Evolutionary conservation across 2,797 vertebrate genomes (phyloP).

Genomic region (Argyrosomus regius): DNA sequence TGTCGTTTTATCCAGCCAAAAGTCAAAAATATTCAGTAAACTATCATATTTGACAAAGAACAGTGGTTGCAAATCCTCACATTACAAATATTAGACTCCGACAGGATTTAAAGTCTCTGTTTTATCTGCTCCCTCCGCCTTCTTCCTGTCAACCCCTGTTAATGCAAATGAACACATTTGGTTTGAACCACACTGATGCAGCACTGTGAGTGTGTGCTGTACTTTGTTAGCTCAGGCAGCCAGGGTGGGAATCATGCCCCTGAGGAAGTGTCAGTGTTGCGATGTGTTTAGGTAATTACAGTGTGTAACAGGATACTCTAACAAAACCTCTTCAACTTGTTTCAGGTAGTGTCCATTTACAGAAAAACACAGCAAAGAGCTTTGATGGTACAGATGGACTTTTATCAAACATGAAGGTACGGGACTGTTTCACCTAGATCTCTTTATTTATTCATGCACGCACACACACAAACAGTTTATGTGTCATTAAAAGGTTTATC

Average conservation of each 20-base stretch:
- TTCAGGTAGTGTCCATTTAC: slow-evolving; percentile 71
- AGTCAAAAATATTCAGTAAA: background rate
- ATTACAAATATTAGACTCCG: background rate
- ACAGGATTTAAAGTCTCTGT: background rate
- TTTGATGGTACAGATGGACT: slow-evolving; percentile 48
- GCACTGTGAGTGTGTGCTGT: background rate
- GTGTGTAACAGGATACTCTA: slow-evolving; percentile 31
- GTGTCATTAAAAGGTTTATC: background rate
- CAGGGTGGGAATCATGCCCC: background rate
- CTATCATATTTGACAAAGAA: background rate
- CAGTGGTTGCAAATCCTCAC: background rate
- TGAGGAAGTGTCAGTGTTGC: slow-evolving; percentile 3
- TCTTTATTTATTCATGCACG: background rate
- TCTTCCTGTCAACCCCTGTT: background rate
- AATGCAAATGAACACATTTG: slow-evolving; percentile 23
- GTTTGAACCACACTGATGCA: background rate
- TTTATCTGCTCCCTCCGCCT: background rate
- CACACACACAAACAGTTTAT: slow-evolving; percentile 9
- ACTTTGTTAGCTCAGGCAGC: background rate
- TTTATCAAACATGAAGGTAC: slow-evolving; percentile 51
- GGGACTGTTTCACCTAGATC: background rate
- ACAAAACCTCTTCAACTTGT: slow-evolving; percentile 44
- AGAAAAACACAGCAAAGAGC: slow-evolving; percentile 46
- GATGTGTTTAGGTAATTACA: slow-evolving; percentile 20
- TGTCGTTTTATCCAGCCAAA: background rate